Evolutionary conservation across 1,140 invertebrate species (phyloP).

Genomic region (Plectus sambesii): DNA sequence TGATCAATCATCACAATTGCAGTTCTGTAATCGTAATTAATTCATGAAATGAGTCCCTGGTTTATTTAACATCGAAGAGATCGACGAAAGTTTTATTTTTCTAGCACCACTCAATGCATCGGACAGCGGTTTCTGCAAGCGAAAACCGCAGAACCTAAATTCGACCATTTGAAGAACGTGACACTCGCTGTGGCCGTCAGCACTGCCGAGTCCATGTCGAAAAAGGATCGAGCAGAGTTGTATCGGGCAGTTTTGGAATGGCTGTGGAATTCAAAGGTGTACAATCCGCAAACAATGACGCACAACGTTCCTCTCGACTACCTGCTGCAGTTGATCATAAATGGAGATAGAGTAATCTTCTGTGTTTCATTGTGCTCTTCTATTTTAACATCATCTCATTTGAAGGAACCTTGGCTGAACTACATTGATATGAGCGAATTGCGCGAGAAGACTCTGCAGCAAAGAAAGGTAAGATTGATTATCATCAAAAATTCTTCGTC

Average conservation of each 20-base stretch:
- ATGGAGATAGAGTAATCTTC: conserved; percentile 16
- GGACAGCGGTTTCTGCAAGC: conserved; percentile 15
- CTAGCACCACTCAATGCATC: too few species aligned
- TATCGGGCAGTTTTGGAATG: conserved; percentile 18
- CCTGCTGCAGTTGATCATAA: conserved; percentile 23
- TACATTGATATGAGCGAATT: conserved; percentile 22
- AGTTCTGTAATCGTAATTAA: too few species aligned
- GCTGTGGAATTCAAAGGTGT: conserved; percentile 17
- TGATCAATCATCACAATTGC: too few species aligned
- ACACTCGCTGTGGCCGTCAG: conserved; percentile 9
- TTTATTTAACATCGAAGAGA: too few species aligned
- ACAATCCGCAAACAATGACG: conserved; percentile 12
- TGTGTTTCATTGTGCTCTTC: conserved; percentile 1
- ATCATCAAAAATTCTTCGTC: conserved; percentile 3
- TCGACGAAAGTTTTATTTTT: too few species aligned
- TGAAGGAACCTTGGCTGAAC: conserved; percentile 26
- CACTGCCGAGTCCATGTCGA: background rate
- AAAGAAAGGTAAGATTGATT: conserved; percentile 11
- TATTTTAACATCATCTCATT: conserved; percentile 25
- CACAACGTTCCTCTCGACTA: conserved; percentile 21
- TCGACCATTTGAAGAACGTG: conserved; percentile 16
- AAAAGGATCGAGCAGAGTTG: conserved; percentile 10
- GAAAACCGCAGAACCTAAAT: conserved; percentile 12
- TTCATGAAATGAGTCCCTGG: too few species aligned
- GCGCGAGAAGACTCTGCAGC: background rate